Evolutionary conservation across 2,797 vertebrate genomes (phyloP).

Genomic region (Arctocebus calabarensis): DNA sequence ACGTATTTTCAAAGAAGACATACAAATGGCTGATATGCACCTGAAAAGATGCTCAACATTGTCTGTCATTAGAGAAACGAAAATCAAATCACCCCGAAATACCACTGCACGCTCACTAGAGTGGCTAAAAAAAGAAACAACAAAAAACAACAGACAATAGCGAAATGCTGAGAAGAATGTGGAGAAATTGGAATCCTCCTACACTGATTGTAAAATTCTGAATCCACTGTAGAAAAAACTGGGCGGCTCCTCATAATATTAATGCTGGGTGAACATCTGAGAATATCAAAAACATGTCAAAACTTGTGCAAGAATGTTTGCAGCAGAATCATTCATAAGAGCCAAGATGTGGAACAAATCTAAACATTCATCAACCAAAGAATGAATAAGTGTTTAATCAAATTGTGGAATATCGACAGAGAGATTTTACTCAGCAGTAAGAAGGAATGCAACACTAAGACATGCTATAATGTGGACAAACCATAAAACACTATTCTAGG

Average conservation of each 20-base stretch:
- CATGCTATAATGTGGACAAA: not conserved
- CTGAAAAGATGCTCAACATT: not conserved
- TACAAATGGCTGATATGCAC: not conserved
- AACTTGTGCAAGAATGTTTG: not conserved
- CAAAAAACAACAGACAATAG: not conserved
- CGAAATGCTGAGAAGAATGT: not conserved
- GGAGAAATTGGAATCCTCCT: not conserved
- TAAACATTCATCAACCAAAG: not conserved
- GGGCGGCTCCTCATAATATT: not conserved
- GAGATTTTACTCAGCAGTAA: not conserved
- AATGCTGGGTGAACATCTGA: not conserved
- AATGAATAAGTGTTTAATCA: not conserved
- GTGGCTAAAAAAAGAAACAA: not conserved
- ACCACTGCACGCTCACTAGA: not conserved
- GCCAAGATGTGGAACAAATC: not conserved
- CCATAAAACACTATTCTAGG: not conserved
- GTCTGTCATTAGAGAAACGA: not conserved
- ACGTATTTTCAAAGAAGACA: not conserved
- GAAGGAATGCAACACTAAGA: not conserved
- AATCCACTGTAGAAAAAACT: not conserved
- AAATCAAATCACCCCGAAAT: not conserved
- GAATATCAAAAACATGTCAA: not conserved
- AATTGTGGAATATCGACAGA: not conserved
- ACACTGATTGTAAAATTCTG: not conserved
- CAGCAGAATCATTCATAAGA: not conserved